Evolutionary conservation across 2,888 invertebrate species (phyloP).

Genomic region (Torymus aiolomorphi): DNA sequence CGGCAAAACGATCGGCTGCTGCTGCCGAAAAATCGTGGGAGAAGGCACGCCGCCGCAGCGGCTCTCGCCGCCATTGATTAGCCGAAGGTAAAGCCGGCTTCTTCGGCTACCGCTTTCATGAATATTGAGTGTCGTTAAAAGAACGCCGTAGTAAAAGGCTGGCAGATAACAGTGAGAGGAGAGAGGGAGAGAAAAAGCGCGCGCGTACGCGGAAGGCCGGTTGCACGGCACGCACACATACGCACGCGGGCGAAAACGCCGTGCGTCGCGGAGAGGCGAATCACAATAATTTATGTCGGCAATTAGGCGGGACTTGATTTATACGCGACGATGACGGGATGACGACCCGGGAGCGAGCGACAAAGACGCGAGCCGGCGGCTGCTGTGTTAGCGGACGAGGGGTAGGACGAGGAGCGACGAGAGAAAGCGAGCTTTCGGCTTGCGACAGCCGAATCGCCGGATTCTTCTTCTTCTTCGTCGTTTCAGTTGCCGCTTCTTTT

Average conservation of each 20-base stretch:
- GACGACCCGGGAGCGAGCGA: slow-evolving; percentile 41
- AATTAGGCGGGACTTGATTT: slow-evolving; percentile 59
- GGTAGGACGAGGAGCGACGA: slow-evolving; percentile 27
- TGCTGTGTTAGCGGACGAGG: neutral
- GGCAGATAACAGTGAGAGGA: slow-evolving; percentile 30
- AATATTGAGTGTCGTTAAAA: slow-evolving; percentile 58
- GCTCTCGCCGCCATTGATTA: slow-evolving; percentile 44
- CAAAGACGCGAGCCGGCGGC: slow-evolving; percentile 25
- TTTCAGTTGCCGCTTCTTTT: neutral
- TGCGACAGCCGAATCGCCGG: slow-evolving; percentile 35
- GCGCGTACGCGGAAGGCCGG: slow-evolving; percentile 51
- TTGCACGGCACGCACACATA: slow-evolving; percentile 2
- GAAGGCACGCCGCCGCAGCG: neutral
- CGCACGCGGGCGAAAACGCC: slow-evolving; percentile 44
- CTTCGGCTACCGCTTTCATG: slow-evolving; percentile 41
- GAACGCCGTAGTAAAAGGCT: slow-evolving; percentile 55
- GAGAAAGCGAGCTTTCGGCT: slow-evolving; percentile 34
- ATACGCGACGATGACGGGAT: slow-evolving; percentile 55
- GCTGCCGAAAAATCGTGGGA: slow-evolving; percentile 37
- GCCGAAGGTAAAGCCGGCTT: slow-evolving; percentile 38
- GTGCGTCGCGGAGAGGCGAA: slow-evolving; percentile 46
- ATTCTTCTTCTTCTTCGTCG: neutral
- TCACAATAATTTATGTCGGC: slow-evolving; percentile 58
- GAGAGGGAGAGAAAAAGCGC: slow-evolving; percentile 27
- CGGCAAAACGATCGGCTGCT: slow-evolving; percentile 7